Percentiles rank a stretch among this genome's conserved stretches.
Evolutionary conservation across 2,888 invertebrate species (phyloP).

Genomic region (Brachyptera risi): DNA sequence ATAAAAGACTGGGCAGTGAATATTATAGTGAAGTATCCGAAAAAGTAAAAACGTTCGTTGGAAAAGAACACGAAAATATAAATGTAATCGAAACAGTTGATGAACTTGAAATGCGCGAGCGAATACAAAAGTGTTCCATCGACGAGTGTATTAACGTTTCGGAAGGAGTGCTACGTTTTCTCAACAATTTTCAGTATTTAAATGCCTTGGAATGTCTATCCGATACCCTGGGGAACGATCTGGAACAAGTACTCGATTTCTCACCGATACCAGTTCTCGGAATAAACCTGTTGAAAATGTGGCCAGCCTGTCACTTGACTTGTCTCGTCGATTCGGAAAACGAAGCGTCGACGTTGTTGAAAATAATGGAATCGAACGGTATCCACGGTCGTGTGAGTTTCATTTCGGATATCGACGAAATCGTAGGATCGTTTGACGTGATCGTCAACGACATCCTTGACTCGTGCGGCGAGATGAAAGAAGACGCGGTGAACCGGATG

Average conservation of each 20-base stretch:
- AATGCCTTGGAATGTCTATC: constrained; percentile 41
- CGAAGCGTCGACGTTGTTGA: constrained; percentile 47
- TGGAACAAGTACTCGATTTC: constrained; percentile 52
- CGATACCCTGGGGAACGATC: background rate
- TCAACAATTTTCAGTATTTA: constrained; percentile 51
- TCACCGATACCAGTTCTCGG: constrained; percentile 62
- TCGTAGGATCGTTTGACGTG: too few relatives aligned
- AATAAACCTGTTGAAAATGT: constrained; percentile 52
- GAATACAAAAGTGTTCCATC: too few relatives aligned
- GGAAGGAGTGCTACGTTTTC: constrained; percentile 44
- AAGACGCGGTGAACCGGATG: constrained; percentile 40
- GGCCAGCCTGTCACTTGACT: constrained; percentile 42
- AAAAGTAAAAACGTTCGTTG: too few relatives aligned
- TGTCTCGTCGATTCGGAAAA: constrained; percentile 45
- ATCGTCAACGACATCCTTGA: background rate
- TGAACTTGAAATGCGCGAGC: constrained; percentile 38
- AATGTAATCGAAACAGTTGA: too few relatives aligned
- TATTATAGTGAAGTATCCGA: too few relatives aligned
- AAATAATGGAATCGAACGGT: constrained; percentile 48
- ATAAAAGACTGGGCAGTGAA: too few relatives aligned
- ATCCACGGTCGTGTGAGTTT: too few relatives aligned
- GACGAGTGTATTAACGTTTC: constrained; percentile 22
- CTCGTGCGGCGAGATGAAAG: background rate
- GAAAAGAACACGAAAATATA: constrained; percentile 34
- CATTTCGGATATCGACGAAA: too few relatives aligned